phyloP scores from a whole-genome alignment of 1,140 invertebrate genomes.

The Varroa destructor region DNA sequence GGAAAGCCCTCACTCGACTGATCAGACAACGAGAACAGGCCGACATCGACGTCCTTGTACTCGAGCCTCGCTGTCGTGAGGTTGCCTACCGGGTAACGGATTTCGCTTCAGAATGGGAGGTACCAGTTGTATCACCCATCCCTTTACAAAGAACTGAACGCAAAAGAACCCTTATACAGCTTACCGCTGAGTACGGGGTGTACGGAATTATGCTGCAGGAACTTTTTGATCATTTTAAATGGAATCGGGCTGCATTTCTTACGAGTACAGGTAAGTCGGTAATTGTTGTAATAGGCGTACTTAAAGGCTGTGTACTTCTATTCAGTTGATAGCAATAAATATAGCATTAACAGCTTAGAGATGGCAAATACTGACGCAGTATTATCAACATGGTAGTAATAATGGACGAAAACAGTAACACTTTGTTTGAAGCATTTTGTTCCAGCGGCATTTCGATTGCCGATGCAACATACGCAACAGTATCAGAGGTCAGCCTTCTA shows the following conservation, averaged over 20 bases:
- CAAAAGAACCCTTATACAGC: constrained; percentile 16
- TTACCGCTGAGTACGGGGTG: constrained; percentile 5
- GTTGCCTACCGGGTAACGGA: constrained; percentile 7
- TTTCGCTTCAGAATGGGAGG: constrained; percentile 20
- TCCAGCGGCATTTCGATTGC: too few relatives aligned
- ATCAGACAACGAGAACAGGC: background rate
- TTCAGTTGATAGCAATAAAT: too few relatives aligned
- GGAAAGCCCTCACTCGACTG: constrained; percentile 8
- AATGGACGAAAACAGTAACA: too few relatives aligned
- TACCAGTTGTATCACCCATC: constrained; percentile 19
- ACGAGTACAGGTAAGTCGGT: constrained; percentile 5
- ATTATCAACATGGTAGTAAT: too few relatives aligned
- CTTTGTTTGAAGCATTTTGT: too few relatives aligned
- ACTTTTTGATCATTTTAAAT: constrained; percentile 19
- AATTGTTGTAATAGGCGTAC: too few relatives aligned
- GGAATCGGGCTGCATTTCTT: constrained; percentile 21
- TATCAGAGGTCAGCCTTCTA: too few relatives aligned
- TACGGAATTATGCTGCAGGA: constrained; percentile 21
- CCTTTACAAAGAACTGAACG: constrained; percentile 13
- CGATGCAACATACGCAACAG: too few relatives aligned
- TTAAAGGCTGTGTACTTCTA: too few relatives aligned
- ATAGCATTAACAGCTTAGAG: too few relatives aligned
- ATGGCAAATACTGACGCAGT: too few relatives aligned
- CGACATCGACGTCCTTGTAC: constrained; percentile 10
- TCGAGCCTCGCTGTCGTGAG: constrained; percentile 12